These are phyloP conservation scores for Callospermophilus lateralis DNA, from an alignment of 2,113 vertebrate genomes.

Conservation along the genomic window DNA sequence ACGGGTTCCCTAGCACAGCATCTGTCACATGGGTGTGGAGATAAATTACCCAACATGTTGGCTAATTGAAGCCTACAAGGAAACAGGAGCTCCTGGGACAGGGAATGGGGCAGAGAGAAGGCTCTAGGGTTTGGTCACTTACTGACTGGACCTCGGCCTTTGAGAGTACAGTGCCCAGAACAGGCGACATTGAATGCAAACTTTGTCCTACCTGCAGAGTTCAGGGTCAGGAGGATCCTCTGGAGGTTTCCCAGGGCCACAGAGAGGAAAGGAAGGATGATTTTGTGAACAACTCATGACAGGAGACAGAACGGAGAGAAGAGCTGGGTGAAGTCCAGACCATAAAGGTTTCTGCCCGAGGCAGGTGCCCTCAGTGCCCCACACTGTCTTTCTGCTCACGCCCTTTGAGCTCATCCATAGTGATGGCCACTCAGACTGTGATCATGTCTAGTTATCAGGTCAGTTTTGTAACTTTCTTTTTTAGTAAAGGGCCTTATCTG, in stretches of 20 bases:
- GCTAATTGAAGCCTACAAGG: too few relatives aligned
- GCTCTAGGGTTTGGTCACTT: background rate
- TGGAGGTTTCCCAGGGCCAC: background rate
- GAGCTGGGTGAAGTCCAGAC: background rate
- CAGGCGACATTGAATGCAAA: too few relatives aligned
- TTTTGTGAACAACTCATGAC: background rate
- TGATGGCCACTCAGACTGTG: accelerated
- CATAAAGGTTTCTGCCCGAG: background rate
- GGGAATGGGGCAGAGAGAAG: background rate
- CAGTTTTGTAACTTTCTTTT: background rate
- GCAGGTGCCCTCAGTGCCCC: background rate
- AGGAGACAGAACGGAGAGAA: background rate
- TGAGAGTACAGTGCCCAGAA: background rate
- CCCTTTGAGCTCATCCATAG: background rate
- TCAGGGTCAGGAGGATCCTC: background rate
- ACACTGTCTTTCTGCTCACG: accelerated
- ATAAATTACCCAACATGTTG: too few relatives aligned
- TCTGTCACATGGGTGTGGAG: too few relatives aligned
- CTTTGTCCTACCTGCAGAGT: background rate
- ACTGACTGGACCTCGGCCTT: background rate
- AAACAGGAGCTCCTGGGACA: background rate
- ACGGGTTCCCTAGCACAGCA: background rate
- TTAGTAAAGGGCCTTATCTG: background rate
- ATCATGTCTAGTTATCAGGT: background rate
- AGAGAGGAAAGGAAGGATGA: background rate